Base-by-base conservation (phyloP, 1,140 invertebrate species). In the Papilio polytes region DNA sequence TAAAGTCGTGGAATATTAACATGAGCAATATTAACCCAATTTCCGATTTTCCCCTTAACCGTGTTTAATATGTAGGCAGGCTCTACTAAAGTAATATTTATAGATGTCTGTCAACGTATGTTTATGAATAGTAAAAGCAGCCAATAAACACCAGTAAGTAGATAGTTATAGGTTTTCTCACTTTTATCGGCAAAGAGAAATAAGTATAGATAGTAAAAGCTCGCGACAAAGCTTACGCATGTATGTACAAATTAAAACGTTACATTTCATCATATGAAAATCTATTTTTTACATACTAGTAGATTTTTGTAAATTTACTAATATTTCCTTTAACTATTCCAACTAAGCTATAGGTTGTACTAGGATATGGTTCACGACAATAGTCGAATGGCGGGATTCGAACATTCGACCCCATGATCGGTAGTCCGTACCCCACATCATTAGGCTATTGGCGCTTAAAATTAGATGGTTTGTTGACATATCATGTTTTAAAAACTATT, bases 131-230 rank as follows among this genome's bases (percentile, higher is more conserved):
- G 10, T 70, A 70, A 70, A 70, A 70, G 6, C 26, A 36, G 26
- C 63, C 63, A 31, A 70, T 70, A 70, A 70, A 70, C 63, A 31
- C 22, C 13, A 70, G 63, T 70, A 70, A 70, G 63, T 70, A 70
- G 22, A 70, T 70, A 36, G 63, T 70, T 70, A 70, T 70, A 15
- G 63, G 26, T 31, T 18, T 12, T 31, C 6, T 31, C 63, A 70
- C 26, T 70, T 70, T 70, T 70, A 70, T 70, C 63, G 63, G 2
- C 63, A 70, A 26, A 66, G 31, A 66, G 63, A 70, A 70, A 70
- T 70, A 66, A 31, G 63, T 70, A 70, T 36, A 70, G 3, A 31
- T 70, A 70, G 63, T 31, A 36, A 13, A 70, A 70, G 13, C 59
- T 63, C 20, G 59, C 59, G 59, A 63, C 59, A 63, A 26, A 10